Evolutionary conservation across 2,113 vertebrate species (phyloP).

Genomic region (Fukomys damarensis): DNA sequence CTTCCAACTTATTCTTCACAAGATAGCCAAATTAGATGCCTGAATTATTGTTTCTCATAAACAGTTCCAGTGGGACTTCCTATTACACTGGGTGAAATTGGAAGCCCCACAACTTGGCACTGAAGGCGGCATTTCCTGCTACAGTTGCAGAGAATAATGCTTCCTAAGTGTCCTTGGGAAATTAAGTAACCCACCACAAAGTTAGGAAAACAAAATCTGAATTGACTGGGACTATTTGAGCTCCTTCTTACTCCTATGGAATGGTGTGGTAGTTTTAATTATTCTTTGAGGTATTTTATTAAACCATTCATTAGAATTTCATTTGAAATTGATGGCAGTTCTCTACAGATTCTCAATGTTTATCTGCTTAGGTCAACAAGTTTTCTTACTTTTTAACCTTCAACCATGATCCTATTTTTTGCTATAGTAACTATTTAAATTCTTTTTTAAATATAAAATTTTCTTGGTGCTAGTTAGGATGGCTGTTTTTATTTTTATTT

Average conservation of each 20-base stretch:
- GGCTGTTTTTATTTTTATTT: neutral
- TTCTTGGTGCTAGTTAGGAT: conserved; percentile 16
- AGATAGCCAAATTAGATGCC: neutral
- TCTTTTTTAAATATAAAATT: neutral
- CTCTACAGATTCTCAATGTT: neutral
- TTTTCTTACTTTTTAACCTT: neutral
- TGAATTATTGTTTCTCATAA: neutral
- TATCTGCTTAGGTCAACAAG: neutral
- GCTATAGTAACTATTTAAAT: conserved; percentile 47
- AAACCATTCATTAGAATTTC: conserved; percentile 39
- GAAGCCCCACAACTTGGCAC: conserved; percentile 5
- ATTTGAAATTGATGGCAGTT: conserved; percentile 1
- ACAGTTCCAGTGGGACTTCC: conserved; percentile 1
- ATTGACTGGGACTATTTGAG: neutral
- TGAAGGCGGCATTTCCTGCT: conserved; percentile 23
- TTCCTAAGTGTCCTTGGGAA: conserved; percentile 31
- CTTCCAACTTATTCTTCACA: conserved; percentile 35
- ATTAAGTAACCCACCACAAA: conserved; percentile 3
- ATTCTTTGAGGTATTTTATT: conserved; percentile 22
- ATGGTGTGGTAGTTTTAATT: neutral
- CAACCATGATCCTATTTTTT: neutral
- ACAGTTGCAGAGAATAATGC: conserved; percentile 1
- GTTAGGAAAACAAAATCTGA: conserved; percentile 43
- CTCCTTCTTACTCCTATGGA: neutral
- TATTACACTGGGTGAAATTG: neutral